Base-by-base conservation (phyloP, 2,113 vertebrate genomes). In the Tenebrosternarchus preto region DNA sequence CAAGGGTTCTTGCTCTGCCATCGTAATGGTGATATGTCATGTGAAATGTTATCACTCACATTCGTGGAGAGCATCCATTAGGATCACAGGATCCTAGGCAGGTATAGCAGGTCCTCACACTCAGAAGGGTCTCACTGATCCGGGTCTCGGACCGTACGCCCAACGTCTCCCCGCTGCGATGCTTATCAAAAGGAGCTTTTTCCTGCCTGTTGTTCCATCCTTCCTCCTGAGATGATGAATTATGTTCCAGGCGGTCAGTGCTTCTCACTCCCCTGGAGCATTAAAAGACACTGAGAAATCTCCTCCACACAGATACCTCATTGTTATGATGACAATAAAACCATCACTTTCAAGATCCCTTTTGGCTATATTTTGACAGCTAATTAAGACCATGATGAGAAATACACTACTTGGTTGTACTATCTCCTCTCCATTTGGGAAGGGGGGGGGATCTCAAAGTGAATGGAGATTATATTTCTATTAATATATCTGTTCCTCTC, bases 381-480 rank as follows among this genome's bases (percentile, higher is more conserved):
- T 92, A 90, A 92, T 91, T 92, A 91, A 88, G 69, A 88, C 68
- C 77, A 82, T 91, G 89, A 93, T 88, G 88, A 90, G 89, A 90
- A 88, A 88, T 81, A 86, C 86, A 80, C 86, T 86, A 82, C 84
- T 86, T 68, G 80, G 84, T 87, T 86, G 84, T 90, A 85, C 60
- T 68, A 31, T 39, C 20, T 33, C 36, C 33, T 25, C 46, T 33
- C 61, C 25, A 7, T 31, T 36, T n/a, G 80, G 73, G 83, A 88
- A 85, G 88, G 87, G 86, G 87, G 80, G 84, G 88, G 88, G 78
- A 84, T 80, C 80, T 87, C 66, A 61, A 4, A 72, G 15, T 19
- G 73, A 68, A 43, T 17, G 80, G 78, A 92, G 80, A 88, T 91
- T 87, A 86, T 85, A 74, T 85, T 87, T 86, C 87, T 87, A 88